Evolutionary conservation across 2,888 invertebrate species (phyloP).

Genomic region (Platycheirus rosarum): DNA sequence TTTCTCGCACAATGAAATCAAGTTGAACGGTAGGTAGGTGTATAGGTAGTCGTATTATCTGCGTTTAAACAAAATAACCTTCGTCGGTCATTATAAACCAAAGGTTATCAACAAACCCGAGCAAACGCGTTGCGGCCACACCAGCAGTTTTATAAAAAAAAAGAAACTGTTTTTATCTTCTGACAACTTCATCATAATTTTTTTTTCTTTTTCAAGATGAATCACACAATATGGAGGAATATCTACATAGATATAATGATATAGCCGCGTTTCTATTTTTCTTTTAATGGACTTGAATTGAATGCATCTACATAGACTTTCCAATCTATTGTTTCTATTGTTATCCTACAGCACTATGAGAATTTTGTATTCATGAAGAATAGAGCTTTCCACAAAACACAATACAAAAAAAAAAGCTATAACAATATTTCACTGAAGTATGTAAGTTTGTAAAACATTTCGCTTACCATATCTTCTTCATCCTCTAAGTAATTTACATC

Average conservation of each 20-base stretch:
- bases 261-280: background rate
- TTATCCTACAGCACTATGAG: slow-evolving; percentile 44
- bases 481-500: slow-evolving; percentile 81
- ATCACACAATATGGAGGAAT: slow-evolving; percentile 36
- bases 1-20: background rate
- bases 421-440: slow-evolving; percentile 16
- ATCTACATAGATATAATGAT: background rate
- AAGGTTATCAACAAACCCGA: slow-evolving; percentile 67
- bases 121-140: slow-evolving; percentile 10
- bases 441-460: slow-evolving; percentile 20
- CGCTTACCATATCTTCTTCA: slow-evolving; percentile 83
- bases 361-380: slow-evolving; percentile 2
- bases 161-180: slow-evolving; percentile 29
- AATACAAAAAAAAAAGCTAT: slow-evolving; percentile 19
- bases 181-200: slow-evolving; percentile 17
- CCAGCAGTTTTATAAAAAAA: background rate
- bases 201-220: no score
- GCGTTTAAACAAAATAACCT: slow-evolving; percentile 42
- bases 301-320: slow-evolving; percentile 34
- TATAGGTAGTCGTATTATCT: slow-evolving; percentile 4
- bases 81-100: slow-evolving; percentile 35
- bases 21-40: slow-evolving; percentile 5
- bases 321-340: slow-evolving; percentile 68
- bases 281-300: slow-evolving; percentile 21
- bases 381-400: slow-evolving; percentile 19